Evolutionary conservation across 2,888 invertebrate genomes (phyloP).

Genomic region (Scaptomyza flava): DNA sequence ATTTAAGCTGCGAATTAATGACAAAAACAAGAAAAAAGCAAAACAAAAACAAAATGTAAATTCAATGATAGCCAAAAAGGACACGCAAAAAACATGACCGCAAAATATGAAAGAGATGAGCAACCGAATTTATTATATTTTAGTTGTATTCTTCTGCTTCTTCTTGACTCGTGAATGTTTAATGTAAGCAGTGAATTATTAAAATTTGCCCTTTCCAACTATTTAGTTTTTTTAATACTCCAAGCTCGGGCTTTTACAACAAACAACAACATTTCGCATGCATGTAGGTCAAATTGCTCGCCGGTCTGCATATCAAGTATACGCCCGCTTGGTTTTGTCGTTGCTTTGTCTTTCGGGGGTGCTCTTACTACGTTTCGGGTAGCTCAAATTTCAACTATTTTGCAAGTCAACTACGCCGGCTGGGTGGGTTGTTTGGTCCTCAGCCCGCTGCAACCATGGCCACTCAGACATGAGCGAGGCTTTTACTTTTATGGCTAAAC

Average conservation of each 20-base stretch:
- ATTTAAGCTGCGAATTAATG: slow-evolving; percentile 67
- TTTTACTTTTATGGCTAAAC: slow-evolving; percentile 56
- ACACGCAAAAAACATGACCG: not conserved
- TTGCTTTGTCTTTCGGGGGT: slow-evolving; percentile 46
- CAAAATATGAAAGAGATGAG: slow-evolving; percentile 3
- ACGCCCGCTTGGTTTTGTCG: slow-evolving; percentile 59
- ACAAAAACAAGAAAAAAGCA: not conserved
- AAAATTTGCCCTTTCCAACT: slow-evolving; percentile 50
- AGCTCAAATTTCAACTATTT: slow-evolving; percentile 67
- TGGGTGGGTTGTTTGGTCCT: slow-evolving; percentile 1
- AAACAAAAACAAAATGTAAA: slow-evolving; percentile 46
- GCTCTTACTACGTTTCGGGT: slow-evolving; percentile 2
- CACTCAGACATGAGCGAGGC: slow-evolving; percentile 40
- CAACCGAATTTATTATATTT: slow-evolving; percentile 24
- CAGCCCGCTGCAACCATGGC: slow-evolving; percentile 3
- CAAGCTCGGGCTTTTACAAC: not conserved
- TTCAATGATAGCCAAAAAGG: slow-evolving; percentile 50
- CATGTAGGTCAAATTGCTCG: slow-evolving; percentile 69
- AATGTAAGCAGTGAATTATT: slow-evolving; percentile 66
- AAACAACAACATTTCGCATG: slow-evolving; percentile 47
- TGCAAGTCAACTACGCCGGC: slow-evolving; percentile 68
- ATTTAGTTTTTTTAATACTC: not conserved
- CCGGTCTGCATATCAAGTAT: slow-evolving; percentile 69
- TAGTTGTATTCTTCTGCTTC: slow-evolving; percentile 5
- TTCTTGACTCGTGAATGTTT: slow-evolving; percentile 20